phyloP scores from a whole-genome alignment of 2,888 invertebrate species.

The Plebejus melissa region DNA sequence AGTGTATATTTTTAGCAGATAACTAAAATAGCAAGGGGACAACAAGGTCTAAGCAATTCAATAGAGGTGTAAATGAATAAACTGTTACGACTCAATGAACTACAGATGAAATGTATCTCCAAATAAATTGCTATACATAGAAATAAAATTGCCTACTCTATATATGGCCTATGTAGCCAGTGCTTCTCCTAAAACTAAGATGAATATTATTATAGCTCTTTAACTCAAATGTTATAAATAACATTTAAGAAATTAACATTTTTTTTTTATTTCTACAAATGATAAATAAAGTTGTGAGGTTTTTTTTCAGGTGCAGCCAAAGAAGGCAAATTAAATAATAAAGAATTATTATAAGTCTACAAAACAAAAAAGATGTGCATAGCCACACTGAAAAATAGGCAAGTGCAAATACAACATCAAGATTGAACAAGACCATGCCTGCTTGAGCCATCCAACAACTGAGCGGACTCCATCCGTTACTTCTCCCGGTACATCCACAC shows the following conservation, averaged over 20 bases:
- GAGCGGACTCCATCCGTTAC: constrained; percentile 86
- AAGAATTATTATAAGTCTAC: neutral
- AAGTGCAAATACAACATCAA: constrained; percentile 25
- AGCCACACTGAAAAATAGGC: neutral
- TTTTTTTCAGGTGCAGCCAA: neutral
- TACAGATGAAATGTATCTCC: neutral
- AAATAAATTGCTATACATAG: too few relatives aligned
- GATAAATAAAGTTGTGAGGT: neutral
- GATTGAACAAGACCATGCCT: constrained; percentile 70
- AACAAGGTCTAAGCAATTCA: constrained; percentile 9
- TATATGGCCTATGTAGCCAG: too few relatives aligned
- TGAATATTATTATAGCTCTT: too few relatives aligned
- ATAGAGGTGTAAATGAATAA: constrained; percentile 1
- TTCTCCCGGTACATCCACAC: constrained; percentile 81
- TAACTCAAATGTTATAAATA: too few relatives aligned
- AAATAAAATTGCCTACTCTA: too few relatives aligned
- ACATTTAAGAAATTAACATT: too few relatives aligned
- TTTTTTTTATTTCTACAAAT: neutral
- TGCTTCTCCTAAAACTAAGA: too few relatives aligned
- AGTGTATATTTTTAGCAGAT: neutral
- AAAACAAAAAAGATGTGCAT: neutral
- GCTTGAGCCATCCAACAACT: constrained; percentile 90
- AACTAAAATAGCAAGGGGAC: neutral
- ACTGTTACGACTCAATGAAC: neutral
- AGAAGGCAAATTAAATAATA: neutral